Evolutionary conservation across 2,113 vertebrate genomes (phyloP), one percentile per base, ranked within the genome.

Genomic region (Leptocoma aspasia): DNA sequence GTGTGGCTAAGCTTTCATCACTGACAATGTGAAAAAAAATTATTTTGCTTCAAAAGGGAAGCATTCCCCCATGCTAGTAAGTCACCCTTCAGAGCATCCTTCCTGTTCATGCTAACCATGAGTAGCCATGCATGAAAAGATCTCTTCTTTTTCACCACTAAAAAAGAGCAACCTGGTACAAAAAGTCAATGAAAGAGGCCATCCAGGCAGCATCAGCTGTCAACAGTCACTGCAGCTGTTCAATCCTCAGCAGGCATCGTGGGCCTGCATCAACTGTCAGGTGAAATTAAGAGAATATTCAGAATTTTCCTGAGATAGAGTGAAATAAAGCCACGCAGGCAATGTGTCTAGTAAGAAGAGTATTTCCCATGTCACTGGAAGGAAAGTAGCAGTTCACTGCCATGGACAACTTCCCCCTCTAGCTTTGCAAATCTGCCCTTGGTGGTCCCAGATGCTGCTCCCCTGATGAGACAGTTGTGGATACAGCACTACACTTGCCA

Each of bases 121-220:
- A 91, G 97, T 97, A 97, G 28, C 86, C 98, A 98, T 95, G 98
- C 98, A 49, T 98, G 85, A 94, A 97, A 82, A 56, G n/a, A 30
- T 63, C 16, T 95, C 47, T 70, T 53, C 37, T 94, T 75, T 78
- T 96, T 92, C 88, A 92, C 82, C 63, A 50, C 73, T 75, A 73
- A 69, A 75, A 53, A 68, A 95, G 92, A 94, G 82, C 87, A 82
- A 57, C 31, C 69, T 71, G 83, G 49, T 63, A 65, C 44, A 75
- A 79, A 94, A 94, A 77, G 50, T 73, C 80, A 47, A 83, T 80
- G 90, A 68, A 39, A 66, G 49, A 63, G 92, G 87, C 86, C 94
- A 52, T 26, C 47, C 85, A 93, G 79, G 94, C 78, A 66, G 41
- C 83, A 78, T 97, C 95, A 94, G 97, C 94, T 97, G 97, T 52